A percentile compares a stretch with the other conserved stretches of the same genome.
Evolutionary conservation across 1,140 invertebrate genomes (phyloP).

Genomic region (Belonocnema kinseyi): DNA sequence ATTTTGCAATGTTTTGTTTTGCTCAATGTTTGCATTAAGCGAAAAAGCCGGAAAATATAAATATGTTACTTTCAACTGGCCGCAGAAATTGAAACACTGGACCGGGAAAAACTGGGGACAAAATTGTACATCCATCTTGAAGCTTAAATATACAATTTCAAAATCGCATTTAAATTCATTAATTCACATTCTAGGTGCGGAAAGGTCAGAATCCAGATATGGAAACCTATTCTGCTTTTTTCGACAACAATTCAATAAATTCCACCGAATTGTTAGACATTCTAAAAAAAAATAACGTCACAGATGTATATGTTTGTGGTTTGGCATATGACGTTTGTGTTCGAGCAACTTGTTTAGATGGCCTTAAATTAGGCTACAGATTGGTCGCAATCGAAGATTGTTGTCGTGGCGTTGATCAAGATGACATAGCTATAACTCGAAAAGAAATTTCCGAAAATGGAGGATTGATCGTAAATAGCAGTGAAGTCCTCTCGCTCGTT

Average conservation of each 20-base stretch:
- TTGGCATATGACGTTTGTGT: slow-evolving; percentile 90
- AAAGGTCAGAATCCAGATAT: slow-evolving; percentile 86
- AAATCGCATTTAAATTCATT: no score
- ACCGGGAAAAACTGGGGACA: no score
- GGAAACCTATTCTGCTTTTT: slow-evolving; percentile 90
- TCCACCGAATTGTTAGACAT: slow-evolving; percentile 80
- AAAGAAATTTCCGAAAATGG: slow-evolving; percentile 74
- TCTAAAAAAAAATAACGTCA: slow-evolving; percentile 78
- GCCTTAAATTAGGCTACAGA: slow-evolving; percentile 81
- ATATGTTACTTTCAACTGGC: no score
- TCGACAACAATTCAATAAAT: slow-evolving; percentile 82
- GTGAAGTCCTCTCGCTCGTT: slow-evolving; percentile 78
- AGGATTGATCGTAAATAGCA: slow-evolving; percentile 77
- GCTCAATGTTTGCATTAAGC: no score
- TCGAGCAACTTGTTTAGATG: slow-evolving; percentile 80
- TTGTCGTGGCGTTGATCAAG: slow-evolving; percentile 78
- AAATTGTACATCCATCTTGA: no score
- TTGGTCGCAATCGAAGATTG: slow-evolving; percentile 85
- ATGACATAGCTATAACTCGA: slow-evolving; percentile 76
- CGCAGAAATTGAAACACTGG: no score
- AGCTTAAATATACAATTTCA: no score
- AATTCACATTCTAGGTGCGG: slow-evolving; percentile 75
- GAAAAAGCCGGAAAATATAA: no score
- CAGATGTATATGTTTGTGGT: slow-evolving; percentile 87
- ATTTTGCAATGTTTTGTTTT: no score